Conservation (phyloP, 92 coral and sea anemone genomes). For the Phenganax stokvisi region DNA sequence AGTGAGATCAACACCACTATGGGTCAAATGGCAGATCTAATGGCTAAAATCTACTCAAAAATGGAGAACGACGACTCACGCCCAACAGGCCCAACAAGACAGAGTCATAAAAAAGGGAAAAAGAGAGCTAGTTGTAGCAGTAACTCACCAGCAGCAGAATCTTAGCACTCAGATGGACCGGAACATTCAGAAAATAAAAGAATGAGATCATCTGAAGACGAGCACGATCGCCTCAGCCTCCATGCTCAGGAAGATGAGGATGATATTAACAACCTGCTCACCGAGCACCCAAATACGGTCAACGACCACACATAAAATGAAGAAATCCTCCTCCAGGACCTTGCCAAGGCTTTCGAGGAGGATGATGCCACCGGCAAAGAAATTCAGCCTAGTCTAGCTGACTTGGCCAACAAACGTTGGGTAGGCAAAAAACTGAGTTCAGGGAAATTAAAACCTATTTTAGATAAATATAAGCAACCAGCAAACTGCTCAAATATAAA, state of each 20-base stretch:
- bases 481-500: neutral
- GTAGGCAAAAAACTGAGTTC: constrained; percentile 11
- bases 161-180: no score
- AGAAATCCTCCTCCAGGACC: neutral
- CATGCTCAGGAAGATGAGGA: constrained; percentile 15
- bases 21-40: no score
- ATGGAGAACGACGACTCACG: no score
- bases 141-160: no score
- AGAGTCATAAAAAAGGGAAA: no score
- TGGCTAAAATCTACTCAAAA: no score
- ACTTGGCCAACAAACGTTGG: constrained; percentile 5
- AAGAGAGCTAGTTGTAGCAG: no score
- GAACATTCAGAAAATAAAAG: no score
- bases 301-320: neutral
- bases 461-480: constrained; percentile 10
- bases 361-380: neutral
- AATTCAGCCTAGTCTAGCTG: neutral
- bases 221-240: neutral
- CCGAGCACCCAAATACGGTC: neutral
- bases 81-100: no score
- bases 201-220: neutral
- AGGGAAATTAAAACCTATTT: neutral
- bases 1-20: no score
- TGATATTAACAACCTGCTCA: neutral
- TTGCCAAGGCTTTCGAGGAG: neutral